Evolutionary conservation across 92 coral and sea anemone species (phyloP).

Genomic region (Umimayanthus kanabou): DNA sequence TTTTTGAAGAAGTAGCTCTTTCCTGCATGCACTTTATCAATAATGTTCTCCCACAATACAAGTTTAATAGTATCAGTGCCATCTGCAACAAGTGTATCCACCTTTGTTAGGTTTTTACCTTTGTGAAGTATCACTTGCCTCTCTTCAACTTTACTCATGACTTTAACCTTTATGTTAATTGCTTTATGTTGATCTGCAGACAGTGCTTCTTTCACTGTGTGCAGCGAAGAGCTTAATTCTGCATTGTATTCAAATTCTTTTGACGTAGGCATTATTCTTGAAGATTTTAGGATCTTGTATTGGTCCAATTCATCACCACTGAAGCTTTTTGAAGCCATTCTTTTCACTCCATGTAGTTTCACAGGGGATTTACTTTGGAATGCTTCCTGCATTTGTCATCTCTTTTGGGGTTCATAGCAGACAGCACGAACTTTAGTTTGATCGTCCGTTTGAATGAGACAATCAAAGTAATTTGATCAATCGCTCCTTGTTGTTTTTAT

Average conservation of each 20-base stretch:
- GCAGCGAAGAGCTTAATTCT: slow-evolving; percentile 19
- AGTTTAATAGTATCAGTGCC: slow-evolving; percentile 5
- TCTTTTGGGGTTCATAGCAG: too few relatives aligned
- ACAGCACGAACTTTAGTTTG: too few relatives aligned
- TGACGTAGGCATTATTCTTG: not conserved
- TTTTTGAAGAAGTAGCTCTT: slow-evolving; percentile 24
- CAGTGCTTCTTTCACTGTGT: slow-evolving; percentile 11
- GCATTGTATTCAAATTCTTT: slow-evolving; percentile 15
- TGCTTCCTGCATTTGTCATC: too few relatives aligned
- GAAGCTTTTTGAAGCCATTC: too few relatives aligned
- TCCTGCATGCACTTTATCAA: slow-evolving; percentile 4
- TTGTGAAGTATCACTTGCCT: slow-evolving; percentile 17
- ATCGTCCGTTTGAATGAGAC: too few relatives aligned
- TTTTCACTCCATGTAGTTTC: too few relatives aligned
- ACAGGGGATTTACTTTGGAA: too few relatives aligned
- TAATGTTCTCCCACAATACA: slow-evolving; percentile 19
- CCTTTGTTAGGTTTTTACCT: slow-evolving; percentile 22
- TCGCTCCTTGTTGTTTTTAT: too few relatives aligned
- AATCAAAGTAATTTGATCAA: too few relatives aligned
- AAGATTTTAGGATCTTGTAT: too few relatives aligned
- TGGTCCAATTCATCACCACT: too few relatives aligned
- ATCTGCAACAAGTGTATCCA: slow-evolving; percentile 30
- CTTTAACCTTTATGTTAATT: slow-evolving; percentile 8
- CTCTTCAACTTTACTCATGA: slow-evolving; percentile 25
- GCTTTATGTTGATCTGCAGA: slow-evolving; percentile 23